Conservation (phyloP, 1,140 invertebrate species). For the Ostrea denselamellosa region DNA sequence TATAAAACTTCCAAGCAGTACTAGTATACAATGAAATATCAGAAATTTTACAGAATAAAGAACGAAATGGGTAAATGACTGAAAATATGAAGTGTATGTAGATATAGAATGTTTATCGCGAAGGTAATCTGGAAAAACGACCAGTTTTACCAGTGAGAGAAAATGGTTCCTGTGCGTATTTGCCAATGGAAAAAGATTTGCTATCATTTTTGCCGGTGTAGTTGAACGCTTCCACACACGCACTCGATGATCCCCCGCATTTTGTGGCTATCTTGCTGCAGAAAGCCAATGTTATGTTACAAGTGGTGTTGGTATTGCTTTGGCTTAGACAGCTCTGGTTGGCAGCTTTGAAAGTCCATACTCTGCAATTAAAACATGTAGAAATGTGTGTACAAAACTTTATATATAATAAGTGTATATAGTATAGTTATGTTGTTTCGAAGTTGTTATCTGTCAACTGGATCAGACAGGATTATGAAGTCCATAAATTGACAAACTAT, state of each 20-base stretch:
- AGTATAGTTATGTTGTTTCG: too few relatives aligned
- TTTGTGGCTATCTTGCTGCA: not conserved
- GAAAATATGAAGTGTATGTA: too few relatives aligned
- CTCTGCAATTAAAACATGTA: not conserved
- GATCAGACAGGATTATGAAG: too few relatives aligned
- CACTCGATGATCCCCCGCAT: conserved; percentile 5
- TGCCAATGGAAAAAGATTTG: not conserved
- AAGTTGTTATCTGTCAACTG: too few relatives aligned
- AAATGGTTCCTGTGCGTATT: conserved; percentile 38
- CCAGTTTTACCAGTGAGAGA: not conserved
- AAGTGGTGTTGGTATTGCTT: not conserved
- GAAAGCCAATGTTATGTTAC: conserved; percentile 44
- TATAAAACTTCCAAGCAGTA: too few relatives aligned
- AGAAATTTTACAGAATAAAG: too few relatives aligned
- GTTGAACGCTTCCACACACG: conserved; percentile 47
- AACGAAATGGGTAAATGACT: too few relatives aligned
- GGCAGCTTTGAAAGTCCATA: not conserved
- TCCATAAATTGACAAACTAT: too few relatives aligned
- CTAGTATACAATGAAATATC: too few relatives aligned
- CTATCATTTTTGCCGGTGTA: conserved; percentile 43
- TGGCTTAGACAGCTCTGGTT: conserved; percentile 2
- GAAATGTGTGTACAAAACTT: not conserved
- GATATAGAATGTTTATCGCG: too few relatives aligned
- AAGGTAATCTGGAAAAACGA: too few relatives aligned
- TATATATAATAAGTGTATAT: too few relatives aligned